Evolutionary conservation across 2,113 vertebrate species (phyloP), one percentile per base, ranked within the genome.

Genomic region (Boulengeromyrus knoepffleri): DNA sequence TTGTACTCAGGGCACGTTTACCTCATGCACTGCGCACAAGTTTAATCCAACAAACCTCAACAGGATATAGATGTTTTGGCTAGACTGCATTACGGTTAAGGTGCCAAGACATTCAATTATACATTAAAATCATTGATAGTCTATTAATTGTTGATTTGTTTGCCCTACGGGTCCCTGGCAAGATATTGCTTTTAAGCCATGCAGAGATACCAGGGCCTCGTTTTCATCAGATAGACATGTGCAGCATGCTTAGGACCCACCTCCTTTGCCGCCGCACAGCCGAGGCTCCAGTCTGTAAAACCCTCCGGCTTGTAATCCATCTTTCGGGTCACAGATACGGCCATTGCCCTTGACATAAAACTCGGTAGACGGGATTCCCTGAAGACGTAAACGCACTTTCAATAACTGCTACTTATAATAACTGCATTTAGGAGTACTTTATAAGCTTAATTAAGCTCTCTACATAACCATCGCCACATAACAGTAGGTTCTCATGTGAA

Each of bases 231-330:
- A 77, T 39, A 39, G 0, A 80, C 31, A 19, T 46, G 39, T 47
- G 46, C 1, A 4, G 2, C 0, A 9, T 47, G 3, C 2, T 3
- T 21, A 17, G 3, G 9, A 90, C 91, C 1, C 15, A 99, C 98
- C 99, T 97, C 99, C 99, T 96, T 99, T 99, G 47, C 99, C 99
- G 8, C 98, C 99, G 50, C 90, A 91, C 45, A 99, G 96, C 1
- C 97, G 96, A 8, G 97, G 96, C 89, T 98, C 97, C 96, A 99
- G 58, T 27, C 94, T 97, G 85, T 99, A 99, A 89, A 97, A 27
- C 0, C 93, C 94, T 66, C 98, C 99, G 91, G 93, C 87, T 83
- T 95, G 97, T 87, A 99, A 91, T 0, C 36, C 9, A 0, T 96
- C 96, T 0, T 95, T 92, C 13, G 88, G n/a, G 0, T 13, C 70